Conservation (phyloP, 2,888 invertebrate genomes). For the Pyrrhosoma nymphula region DNA sequence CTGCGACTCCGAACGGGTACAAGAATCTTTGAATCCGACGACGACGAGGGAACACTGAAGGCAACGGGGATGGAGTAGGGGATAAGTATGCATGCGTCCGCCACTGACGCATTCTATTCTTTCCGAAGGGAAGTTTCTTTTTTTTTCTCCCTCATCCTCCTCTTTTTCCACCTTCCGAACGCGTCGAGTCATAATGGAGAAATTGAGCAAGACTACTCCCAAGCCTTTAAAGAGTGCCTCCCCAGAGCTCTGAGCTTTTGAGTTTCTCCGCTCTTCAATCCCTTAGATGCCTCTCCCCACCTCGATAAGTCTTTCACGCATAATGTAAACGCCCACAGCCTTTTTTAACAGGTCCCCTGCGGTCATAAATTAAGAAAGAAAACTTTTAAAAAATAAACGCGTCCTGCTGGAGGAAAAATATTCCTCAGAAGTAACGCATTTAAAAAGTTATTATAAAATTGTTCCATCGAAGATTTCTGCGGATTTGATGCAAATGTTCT, state of each 20-base stretch:
- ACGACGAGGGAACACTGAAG: background rate
- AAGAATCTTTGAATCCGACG: background rate
- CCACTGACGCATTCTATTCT: constrained; percentile 1
- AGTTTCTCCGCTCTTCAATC: background rate
- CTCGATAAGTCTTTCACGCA: too few species aligned
- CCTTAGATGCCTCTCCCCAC: too few species aligned
- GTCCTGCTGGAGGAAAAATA: too few species aligned
- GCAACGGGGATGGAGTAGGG: background rate
- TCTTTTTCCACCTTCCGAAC: background rate
- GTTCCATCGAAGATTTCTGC: too few species aligned
- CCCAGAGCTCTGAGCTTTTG: background rate
- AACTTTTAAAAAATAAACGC: too few species aligned
- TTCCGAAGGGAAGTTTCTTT: background rate
- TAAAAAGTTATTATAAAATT: too few species aligned
- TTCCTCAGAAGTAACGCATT: too few species aligned
- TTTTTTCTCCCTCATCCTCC: background rate
- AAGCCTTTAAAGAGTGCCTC: background rate
- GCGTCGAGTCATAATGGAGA: constrained; percentile 9
- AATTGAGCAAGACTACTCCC: background rate
- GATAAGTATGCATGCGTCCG: background rate
- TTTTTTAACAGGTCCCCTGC: too few species aligned
- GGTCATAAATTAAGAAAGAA: too few species aligned
- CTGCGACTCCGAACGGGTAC: background rate
- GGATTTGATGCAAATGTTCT: too few species aligned
- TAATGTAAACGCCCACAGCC: too few species aligned